Conservation (phyloP, 2,888 invertebrate genomes). For the Phortica magna region DNA sequence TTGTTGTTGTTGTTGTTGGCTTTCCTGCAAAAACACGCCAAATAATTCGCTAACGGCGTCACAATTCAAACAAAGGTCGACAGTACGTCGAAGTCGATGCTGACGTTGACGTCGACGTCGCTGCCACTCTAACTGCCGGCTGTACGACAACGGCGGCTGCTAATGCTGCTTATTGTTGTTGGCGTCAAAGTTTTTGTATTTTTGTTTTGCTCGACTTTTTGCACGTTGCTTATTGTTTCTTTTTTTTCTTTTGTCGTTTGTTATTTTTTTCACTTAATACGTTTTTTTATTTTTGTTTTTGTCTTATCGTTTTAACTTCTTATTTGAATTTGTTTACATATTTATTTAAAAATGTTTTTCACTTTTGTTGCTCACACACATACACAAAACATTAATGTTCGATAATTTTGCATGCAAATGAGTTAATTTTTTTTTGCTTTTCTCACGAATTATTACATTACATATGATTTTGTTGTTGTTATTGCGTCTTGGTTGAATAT, state of each 20-base stretch:
- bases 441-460: conserved; percentile 21
- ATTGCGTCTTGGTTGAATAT: conserved; percentile 5
- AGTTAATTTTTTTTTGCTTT: conserved; percentile 3
- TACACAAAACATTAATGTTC: background rate
- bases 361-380: background rate
- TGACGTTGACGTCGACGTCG: conserved; percentile 1
- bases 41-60: background rate
- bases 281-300: background rate
- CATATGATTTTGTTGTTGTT: conserved; percentile 37
- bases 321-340: no score
- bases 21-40: background rate
- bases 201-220: conserved; percentile 37
- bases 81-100: background rate
- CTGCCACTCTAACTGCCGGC: background rate
- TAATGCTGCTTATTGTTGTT: background rate
- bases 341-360: no score
- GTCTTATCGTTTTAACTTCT: no score
- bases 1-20: background rate
- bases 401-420: conserved; percentile 21
- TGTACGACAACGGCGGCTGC: no score
- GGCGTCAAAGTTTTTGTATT: conserved; percentile 2
- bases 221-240: conserved; percentile 36
- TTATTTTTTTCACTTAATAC: background rate
- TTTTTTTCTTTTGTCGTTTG: conserved; percentile 9
- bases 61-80: background rate